Base-by-base conservation (phyloP, 2,113 vertebrate genomes). In the Microcebus jonahi region DNA sequence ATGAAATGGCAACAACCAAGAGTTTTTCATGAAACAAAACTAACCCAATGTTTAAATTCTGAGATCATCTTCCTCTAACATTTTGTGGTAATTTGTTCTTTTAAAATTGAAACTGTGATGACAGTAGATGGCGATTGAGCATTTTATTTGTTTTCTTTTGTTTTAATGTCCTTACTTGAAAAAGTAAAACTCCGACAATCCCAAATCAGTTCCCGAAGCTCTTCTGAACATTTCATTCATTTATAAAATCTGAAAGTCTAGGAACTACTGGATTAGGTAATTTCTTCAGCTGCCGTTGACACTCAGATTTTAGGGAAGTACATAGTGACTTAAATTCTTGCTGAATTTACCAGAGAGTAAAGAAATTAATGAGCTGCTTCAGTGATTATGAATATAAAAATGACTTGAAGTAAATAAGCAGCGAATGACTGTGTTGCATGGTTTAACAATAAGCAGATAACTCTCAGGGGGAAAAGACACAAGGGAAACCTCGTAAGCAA, bases 331-430 rank as follows among this genome's bases (percentile, higher is more conserved):
- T 13, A 82, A 79, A 79, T 73, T 84, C 31, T 63, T 15, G 39
- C 17, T 36, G 36, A 93, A 84, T 76, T 71, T 88, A 48, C 36
- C 73, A 77, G 83, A 20, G 20, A 93, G 8, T 59, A 91, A 83
- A 83, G 65, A 82, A 84, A 55, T 39, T 36, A 85, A 63, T 10
- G 39, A 82, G 13, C 31, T 63, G 23, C 93, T 96, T 88, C 83
- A 71, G 73, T 91, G 39, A 50, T 75, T 87, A 87, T 17, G 17
- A 67, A 90, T 45, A 20, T 13, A 87, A 84, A 94, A 80, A 77
- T 57, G 20, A 63, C 63, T 87, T 87, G n/a, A 21, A 90, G 65
- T 70, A 93, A 89, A 75, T n/a, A 76, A 94, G 55, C 50, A 81
- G 8, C 53, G 81, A 91, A 45, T 80, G 77, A 70, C 3, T 61